Conservation (phyloP, 1,140 invertebrate genomes). For the Tetramorium parvispinum region DNA sequence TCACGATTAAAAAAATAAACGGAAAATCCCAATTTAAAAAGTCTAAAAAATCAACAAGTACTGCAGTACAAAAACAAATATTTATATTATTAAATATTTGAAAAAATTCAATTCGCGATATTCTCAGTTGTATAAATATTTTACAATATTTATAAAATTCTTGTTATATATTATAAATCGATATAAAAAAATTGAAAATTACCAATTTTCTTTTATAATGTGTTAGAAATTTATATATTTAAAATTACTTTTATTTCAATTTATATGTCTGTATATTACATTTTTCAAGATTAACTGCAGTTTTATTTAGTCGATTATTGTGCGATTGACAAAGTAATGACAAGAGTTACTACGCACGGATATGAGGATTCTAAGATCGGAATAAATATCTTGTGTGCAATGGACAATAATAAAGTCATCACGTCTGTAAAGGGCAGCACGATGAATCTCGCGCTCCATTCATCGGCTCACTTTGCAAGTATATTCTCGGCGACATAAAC, state of each 20-base stretch:
- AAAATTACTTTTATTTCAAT: not conserved
- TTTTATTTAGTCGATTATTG: not conserved
- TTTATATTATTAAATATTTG: not conserved
- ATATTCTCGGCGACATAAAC: conserved; percentile 45
- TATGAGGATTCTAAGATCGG: conserved; percentile 3
- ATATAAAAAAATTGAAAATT: conserved; percentile 10
- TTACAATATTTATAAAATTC: not conserved
- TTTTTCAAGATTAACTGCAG: not conserved
- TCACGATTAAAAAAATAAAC: conserved; percentile 3
- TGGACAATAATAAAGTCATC: conserved; percentile 72
- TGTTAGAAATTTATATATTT: not conserved
- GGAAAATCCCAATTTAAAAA: not conserved
- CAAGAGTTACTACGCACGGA: not conserved
- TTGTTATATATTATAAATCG: not conserved
- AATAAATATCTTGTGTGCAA: conserved; percentile 32
- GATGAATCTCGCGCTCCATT: conserved; percentile 71
- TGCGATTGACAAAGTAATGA: not conserved
- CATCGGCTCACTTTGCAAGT: conserved; percentile 52
- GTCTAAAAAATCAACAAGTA: not conserved
- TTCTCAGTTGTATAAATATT: not conserved
- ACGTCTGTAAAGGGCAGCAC: conserved; percentile 42
- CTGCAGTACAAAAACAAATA: not conserved
- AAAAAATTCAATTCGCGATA: not conserved
- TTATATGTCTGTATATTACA: not conserved
- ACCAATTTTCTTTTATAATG: not conserved